Percentiles rank a stretch among this genome's conserved stretches.
These are phyloP conservation scores for Bubo blakistoni DNA, from an alignment of 2,113 vertebrate genomes.

Conservation along the genomic window DNA sequence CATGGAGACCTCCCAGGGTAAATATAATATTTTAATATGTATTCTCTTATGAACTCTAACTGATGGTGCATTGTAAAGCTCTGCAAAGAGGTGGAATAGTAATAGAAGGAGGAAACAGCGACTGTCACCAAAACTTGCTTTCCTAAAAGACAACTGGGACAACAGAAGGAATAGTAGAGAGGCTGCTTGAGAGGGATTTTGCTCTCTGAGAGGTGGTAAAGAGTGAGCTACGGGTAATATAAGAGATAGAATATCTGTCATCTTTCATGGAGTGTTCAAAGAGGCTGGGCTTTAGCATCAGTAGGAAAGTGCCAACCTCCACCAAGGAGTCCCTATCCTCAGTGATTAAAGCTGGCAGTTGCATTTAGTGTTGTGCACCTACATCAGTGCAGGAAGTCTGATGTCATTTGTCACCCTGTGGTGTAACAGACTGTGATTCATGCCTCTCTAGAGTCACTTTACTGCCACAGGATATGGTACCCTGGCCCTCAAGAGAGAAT, in stretches of 20 bases:
- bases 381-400: neutral
- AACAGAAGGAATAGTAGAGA: neutral
- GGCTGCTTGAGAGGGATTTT: neutral
- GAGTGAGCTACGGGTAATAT: neutral
- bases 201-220: neutral
- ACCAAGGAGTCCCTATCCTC: fast-evolving
- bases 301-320: neutral
- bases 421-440: neutral
- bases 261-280: neutral
- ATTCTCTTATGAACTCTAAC: neutral
- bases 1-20: neutral
- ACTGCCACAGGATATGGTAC: neutral
- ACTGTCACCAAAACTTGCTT: neutral
- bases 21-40: neutral
- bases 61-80: neutral
- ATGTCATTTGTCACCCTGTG: neutral
- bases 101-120: neutral
- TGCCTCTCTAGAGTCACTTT: neutral
- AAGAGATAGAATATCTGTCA: neutral
- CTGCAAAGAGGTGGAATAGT: neutral
- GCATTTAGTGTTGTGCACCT: neutral
- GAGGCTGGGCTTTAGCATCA: neutral
- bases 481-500: neutral
- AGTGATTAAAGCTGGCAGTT: neutral
- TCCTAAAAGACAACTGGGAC: neutral